phyloP scores from a whole-genome alignment of 1,140 invertebrate genomes.

The Bombyx mandarina region DNA sequence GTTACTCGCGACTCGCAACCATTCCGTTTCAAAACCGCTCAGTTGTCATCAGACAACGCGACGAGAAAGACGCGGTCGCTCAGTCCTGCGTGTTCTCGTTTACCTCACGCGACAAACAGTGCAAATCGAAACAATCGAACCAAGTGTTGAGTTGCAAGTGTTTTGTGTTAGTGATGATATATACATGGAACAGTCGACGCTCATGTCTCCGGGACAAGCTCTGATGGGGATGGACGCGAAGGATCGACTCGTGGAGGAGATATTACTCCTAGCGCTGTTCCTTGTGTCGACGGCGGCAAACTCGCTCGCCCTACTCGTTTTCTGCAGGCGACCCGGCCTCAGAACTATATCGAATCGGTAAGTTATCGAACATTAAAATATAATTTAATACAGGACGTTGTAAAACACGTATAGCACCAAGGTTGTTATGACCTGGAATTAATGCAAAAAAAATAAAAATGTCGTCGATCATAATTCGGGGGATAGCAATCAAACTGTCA shows the following conservation, averaged over 20 bases:
- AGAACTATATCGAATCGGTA: slow-evolving; percentile 69
- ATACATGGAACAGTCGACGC: slow-evolving; percentile 45
- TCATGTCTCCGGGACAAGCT: slow-evolving; percentile 58
- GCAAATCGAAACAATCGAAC: slow-evolving; percentile 34
- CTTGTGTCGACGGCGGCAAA: slow-evolving; percentile 62
- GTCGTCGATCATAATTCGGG: not conserved
- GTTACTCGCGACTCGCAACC: slow-evolving; percentile 2
- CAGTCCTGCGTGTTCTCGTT: slow-evolving; percentile 55
- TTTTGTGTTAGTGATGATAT: slow-evolving; percentile 61
- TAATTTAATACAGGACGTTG: slow-evolving; percentile 1
- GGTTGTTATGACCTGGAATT: slow-evolving; percentile 1
- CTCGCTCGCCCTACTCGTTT: slow-evolving; percentile 60
- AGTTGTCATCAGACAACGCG: slow-evolving; percentile 59
- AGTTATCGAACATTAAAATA: slow-evolving; percentile 17
- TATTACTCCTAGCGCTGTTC: slow-evolving; percentile 55
- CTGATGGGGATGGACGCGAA: slow-evolving; percentile 60
- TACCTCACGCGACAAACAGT: slow-evolving; percentile 61
- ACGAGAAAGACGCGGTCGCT: slow-evolving; percentile 59
- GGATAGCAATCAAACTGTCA: too few species aligned
- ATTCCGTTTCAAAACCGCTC: slow-evolving; percentile 15
- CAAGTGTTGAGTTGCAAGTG: slow-evolving; percentile 53
- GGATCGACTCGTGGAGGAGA: slow-evolving; percentile 57
- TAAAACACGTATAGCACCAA: not conserved
- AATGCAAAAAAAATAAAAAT: slow-evolving; percentile 3
- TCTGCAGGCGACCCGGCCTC: slow-evolving; percentile 60